Base-by-base conservation (phyloP, 2,113 vertebrate species). In the Eleginops maclovinus region DNA sequence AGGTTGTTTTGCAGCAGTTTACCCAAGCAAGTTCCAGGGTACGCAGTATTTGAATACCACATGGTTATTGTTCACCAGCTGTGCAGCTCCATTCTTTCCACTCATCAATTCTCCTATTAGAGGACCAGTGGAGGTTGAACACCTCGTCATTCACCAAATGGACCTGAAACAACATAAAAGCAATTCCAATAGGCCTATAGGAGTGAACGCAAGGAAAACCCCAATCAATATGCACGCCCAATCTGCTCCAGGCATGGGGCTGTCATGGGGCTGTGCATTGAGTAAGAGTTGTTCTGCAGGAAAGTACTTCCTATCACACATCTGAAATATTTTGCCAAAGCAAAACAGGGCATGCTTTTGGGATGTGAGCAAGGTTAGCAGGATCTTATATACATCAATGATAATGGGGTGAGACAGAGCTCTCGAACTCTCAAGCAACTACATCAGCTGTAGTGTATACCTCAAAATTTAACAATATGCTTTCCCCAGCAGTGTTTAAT, bases 61-160 rank as follows among this genome's bases (percentile, higher is more conserved):
- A 56, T 56, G 82, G 68, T 76, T 80, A 84, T 75, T 86, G 79
- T 81, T 80, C 78, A 65, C 41, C 31, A 77, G 82, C 84, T 86
- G 72, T 87, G 89, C 72, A 83, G 72, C 62, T 56, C 28, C 15
- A 44, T 74, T 77, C 68, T 80, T 85, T 81, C 71, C 64, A 78
- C 77, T 70, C 87, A 77, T 87, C 83, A 74, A 50, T 85, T 86
- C 87, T 83, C 83, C 79, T 79, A 83, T 90, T 84, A 83, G 75
- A 81, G 53, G 65, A 66, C 53, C 76, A 55, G 82, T 62, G 68
- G 78, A 80, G 83, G 84, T 81, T 84, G 79, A 86, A 79, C 62
- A 83, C 62, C 61, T 72, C 10, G 40, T 76, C 84, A 77, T 87
- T 89, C 72, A 82, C 74, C 82, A 83, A 92, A 92, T 82, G 75